Evolutionary conservation across 1,140 invertebrate species (phyloP).

Genomic region (Cotesia chilonis): DNA sequence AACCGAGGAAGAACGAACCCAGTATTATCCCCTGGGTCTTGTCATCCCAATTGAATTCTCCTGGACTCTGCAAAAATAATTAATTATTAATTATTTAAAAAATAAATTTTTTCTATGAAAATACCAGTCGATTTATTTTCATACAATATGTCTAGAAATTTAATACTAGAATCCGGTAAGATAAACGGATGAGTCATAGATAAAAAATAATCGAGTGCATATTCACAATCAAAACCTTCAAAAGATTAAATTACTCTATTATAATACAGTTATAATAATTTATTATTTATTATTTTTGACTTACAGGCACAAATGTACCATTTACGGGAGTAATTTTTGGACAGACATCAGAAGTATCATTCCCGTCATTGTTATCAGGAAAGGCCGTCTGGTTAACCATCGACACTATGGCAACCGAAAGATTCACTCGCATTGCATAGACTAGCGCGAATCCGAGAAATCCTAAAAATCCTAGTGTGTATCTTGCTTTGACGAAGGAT

Average conservation of each 20-base stretch:
- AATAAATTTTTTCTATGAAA: no score
- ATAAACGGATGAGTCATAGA: constrained; percentile 5
- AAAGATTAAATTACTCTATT: not conserved
- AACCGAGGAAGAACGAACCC: constrained; percentile 87
- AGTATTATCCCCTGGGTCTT: constrained; percentile 82
- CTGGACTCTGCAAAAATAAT: constrained; percentile 66
- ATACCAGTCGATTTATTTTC: no score
- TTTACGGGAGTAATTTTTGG: constrained; percentile 65
- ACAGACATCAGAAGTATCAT: constrained; percentile 69
- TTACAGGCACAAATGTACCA: constrained; percentile 68
- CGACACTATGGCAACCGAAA: constrained; percentile 92
- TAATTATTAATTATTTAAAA: not conserved
- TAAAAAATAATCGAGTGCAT: not conserved
- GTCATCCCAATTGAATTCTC: constrained; percentile 82
- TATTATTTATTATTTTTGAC: constrained; percentile 40
- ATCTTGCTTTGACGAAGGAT: constrained; percentile 76
- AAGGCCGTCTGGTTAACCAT: constrained; percentile 86
- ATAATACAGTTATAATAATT: no score
- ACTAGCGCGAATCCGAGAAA: constrained; percentile 84
- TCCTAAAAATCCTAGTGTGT: constrained; percentile 81
- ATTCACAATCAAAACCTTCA: constrained; percentile 5
- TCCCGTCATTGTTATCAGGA: constrained; percentile 65
- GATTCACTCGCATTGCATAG: constrained; percentile 91
- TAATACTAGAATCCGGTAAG: not conserved
- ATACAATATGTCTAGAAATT: not conserved